These are phyloP conservation scores for Pyrgus malvae DNA, from an alignment of 2,888 invertebrate species.

Conservation along the genomic window DNA sequence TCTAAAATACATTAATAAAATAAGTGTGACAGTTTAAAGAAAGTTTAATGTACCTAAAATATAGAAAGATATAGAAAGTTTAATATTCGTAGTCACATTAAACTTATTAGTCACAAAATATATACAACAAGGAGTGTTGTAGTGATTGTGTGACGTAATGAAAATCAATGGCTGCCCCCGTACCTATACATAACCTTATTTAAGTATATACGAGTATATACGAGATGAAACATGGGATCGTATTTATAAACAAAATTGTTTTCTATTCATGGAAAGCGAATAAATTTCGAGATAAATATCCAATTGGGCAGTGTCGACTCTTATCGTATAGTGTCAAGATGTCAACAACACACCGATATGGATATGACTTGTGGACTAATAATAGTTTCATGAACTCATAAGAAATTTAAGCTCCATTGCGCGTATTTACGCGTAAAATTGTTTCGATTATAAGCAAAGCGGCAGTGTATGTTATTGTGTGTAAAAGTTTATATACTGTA, in stretches of 20 bases:
- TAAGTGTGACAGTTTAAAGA: no score
- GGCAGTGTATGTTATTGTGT: slow-evolving; percentile 7
- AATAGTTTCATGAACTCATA: not conserved
- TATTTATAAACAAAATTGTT: not conserved
- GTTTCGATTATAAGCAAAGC: not conserved
- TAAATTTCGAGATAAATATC: slow-evolving; percentile 7
- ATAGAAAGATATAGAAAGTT: no score
- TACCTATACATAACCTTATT: no score
- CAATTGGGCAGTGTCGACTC: slow-evolving; percentile 19
- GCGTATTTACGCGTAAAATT: not conserved
- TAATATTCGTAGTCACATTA: no score
- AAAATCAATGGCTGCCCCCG: no score
- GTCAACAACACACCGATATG: slow-evolving; percentile 24
- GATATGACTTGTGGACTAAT: slow-evolving; percentile 20
- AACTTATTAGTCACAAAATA: no score
- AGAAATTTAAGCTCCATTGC: not conserved
- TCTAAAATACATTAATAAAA: no score
- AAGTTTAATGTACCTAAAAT: no score
- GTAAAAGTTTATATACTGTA: not conserved
- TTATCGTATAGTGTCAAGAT: slow-evolving; percentile 18
- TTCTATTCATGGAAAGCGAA: slow-evolving; percentile 1
- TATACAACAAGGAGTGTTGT: no score
- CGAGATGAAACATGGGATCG: not conserved
- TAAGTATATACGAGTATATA: not conserved
- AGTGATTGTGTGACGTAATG: no score